Percentiles rank a stretch among this genome's conserved stretches.
Evolutionary conservation across 2,888 invertebrate species (phyloP).

Genomic region (Nomada goodeniana): DNA sequence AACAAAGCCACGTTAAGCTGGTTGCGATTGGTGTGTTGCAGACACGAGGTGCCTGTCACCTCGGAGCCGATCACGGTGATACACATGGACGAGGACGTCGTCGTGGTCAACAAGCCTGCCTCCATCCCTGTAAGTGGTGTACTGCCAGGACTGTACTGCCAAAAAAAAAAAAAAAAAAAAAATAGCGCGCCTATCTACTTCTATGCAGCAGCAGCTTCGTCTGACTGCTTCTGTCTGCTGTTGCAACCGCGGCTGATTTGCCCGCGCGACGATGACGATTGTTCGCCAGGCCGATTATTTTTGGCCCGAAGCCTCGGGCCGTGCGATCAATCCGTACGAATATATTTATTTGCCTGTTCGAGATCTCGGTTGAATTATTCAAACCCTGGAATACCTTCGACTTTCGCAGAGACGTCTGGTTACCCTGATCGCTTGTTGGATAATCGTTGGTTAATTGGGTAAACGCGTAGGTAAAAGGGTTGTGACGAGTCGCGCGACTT

Average conservation of each 20-base stretch:
- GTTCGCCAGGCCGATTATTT: slow-evolving; percentile 43
- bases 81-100: slow-evolving; percentile 98
- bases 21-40: slow-evolving; percentile 87
- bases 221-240: slow-evolving; percentile 2
- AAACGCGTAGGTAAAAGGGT: neutral
- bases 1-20: slow-evolving; percentile 84
- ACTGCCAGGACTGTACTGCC: slow-evolving; percentile 86
- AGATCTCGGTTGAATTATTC: neutral
- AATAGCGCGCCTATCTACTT: neutral
- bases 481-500: no score
- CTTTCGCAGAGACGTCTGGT: neutral
- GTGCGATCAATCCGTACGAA: slow-evolving; percentile 30
- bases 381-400: slow-evolving; percentile 15
- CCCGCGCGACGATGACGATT: slow-evolving; percentile 20
- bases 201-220: neutral
- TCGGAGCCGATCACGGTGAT: slow-evolving; percentile 98
- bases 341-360: slow-evolving; percentile 17
- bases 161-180: slow-evolving; percentile 60
- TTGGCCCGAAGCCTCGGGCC: slow-evolving; percentile 34
- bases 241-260: slow-evolving; percentile 9
- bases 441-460: neutral
- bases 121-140: slow-evolving; percentile 99
- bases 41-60: slow-evolving; percentile 99
- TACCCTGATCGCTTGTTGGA: neutral
- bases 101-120: slow-evolving; percentile 99